Percentiles rank a stretch among this genome's conserved stretches.
phyloP scores from a whole-genome alignment of 2,888 invertebrate species.

The Caenorhabditis macrosperma region DNA sequence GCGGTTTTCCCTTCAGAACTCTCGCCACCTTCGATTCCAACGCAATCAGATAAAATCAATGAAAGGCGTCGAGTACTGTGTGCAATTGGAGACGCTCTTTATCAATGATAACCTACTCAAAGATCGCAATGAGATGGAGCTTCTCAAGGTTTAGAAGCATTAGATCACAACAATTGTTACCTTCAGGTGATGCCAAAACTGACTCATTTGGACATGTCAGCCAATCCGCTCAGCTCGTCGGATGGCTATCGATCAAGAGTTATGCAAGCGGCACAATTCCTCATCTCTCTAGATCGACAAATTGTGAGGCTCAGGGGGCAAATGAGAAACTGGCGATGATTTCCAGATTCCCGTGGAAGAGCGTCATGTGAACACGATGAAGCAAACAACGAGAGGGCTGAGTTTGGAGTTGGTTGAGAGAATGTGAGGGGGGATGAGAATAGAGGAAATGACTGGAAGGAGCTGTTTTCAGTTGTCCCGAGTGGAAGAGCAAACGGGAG shows the following conservation, averaged over 20 bases:
- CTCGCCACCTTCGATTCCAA: slow-evolving; percentile 54
- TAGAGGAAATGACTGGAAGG: background rate
- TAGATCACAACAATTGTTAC: too few species aligned
- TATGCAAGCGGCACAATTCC: slow-evolving; percentile 37
- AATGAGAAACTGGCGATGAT: too few species aligned
- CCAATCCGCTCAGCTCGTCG: slow-evolving; percentile 59
- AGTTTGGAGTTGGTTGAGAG: slow-evolving; percentile 54
- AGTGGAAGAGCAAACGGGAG: slow-evolving; percentile 52
- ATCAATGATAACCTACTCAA: slow-evolving; percentile 54
- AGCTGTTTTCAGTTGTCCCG: slow-evolving; percentile 29
- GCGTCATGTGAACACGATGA: slow-evolving; percentile 44
- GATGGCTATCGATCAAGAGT: slow-evolving; percentile 66
- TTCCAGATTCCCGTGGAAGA: slow-evolving; percentile 56
- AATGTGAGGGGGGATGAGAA: slow-evolving; percentile 16
- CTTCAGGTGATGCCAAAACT: slow-evolving; percentile 71
- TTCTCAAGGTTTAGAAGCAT: slow-evolving; percentile 15
- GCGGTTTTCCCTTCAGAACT: slow-evolving; percentile 8
- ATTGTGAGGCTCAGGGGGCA: slow-evolving; percentile 6
- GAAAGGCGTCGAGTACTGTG: slow-evolving; percentile 68
- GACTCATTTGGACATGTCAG: slow-evolving; percentile 66
- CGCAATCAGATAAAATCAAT: slow-evolving; percentile 68
- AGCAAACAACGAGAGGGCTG: slow-evolving; percentile 48
- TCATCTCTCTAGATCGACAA: slow-evolving; percentile 51
- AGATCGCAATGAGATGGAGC: slow-evolving; percentile 45
- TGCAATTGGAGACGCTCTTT: slow-evolving; percentile 54